Conservation (phyloP, 1,140 invertebrate species). For the Macrosteles quadrilineatus region DNA sequence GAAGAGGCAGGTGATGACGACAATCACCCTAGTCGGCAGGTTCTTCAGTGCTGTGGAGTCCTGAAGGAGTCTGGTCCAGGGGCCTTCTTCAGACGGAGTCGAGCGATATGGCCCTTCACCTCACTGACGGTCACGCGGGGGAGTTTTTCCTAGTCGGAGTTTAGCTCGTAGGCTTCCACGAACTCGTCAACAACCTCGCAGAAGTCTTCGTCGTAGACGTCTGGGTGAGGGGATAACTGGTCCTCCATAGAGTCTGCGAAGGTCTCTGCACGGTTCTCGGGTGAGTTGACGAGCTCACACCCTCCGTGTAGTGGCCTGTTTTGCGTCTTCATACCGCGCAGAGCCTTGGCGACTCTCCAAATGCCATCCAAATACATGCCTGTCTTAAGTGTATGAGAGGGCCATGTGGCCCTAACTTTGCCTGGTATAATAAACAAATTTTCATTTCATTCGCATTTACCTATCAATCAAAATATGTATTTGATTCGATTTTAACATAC, state of each 20-base stretch:
- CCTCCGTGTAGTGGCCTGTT: too few relatives aligned
- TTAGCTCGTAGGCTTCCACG: background rate
- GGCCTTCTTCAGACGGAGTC: slow-evolving; percentile 44
- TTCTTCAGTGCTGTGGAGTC: slow-evolving; percentile 41
- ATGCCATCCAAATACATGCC: too few relatives aligned
- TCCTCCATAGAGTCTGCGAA: background rate
- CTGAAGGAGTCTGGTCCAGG: slow-evolving; percentile 43
- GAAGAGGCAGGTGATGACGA: slow-evolving; percentile 43
- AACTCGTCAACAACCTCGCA: background rate
- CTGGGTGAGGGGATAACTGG: background rate
- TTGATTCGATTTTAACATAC: too few relatives aligned
- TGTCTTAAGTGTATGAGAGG: too few relatives aligned
- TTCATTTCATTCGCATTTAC: too few relatives aligned
- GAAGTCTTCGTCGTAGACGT: background rate
- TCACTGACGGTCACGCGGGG: too few relatives aligned
- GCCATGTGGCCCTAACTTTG: too few relatives aligned
- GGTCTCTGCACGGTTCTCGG: background rate
- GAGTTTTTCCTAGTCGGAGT: background rate
- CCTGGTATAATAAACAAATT: too few relatives aligned
- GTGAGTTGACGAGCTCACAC: background rate
- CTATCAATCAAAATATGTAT: too few relatives aligned
- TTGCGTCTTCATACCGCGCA: too few relatives aligned
- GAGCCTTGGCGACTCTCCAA: too few relatives aligned
- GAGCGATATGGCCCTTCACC: background rate
- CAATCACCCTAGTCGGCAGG: slow-evolving; percentile 38